Evolutionary conservation across 92 coral and sea anemone species (phyloP), one percentile per base, ranked within the genome.

Genomic region (Palythoa grandiflora): DNA sequence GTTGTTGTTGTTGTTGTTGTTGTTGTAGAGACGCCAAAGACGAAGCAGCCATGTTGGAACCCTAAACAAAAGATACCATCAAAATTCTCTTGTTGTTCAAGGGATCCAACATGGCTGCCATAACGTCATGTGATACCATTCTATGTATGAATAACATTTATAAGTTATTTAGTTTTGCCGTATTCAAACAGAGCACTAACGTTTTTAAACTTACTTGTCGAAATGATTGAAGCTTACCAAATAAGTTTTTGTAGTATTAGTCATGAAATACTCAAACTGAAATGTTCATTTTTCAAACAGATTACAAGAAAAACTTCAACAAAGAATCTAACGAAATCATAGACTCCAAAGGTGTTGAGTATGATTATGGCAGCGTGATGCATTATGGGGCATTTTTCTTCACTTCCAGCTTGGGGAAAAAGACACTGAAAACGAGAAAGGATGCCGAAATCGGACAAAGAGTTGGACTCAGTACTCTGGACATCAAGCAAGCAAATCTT

Each of bases 381-480:
- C 99, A 96, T 68, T 96, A 96, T 85, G 98, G 98, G 21, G 95
- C 89, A 12, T 89, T 92, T 63, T 95, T 96, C 91, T 96, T 96
- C 79, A 68, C 97, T 0, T 88, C 78, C 11, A 28, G 12, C 2
- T 21, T 50, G 11, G 94, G 92, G 19, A n/a, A 53, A 20, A 91
- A 80, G 66, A 92, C 98, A 0, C 79, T 95, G 17, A 59, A 91
- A 59, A 89, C 88, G 39, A 68, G 38, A 2, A 16, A 86, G 35
- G 59, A 87, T 5, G 94, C 88, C 9, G 50, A 84, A 14, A 93
- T 97, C 40, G 99, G 98, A 28, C 98, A 96, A 85, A 87, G 98
- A 19, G 37, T 89, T 12, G 94, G 95, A 3, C 96, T 96, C 1
- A 96, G 98, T 75, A 80, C 14, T 2, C 72, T 85, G 40, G 98